These are phyloP conservation scores for Cyprinodon diabolis DNA, from an alignment of 2,797 vertebrate genomes.

Conservation along the genomic window DNA sequence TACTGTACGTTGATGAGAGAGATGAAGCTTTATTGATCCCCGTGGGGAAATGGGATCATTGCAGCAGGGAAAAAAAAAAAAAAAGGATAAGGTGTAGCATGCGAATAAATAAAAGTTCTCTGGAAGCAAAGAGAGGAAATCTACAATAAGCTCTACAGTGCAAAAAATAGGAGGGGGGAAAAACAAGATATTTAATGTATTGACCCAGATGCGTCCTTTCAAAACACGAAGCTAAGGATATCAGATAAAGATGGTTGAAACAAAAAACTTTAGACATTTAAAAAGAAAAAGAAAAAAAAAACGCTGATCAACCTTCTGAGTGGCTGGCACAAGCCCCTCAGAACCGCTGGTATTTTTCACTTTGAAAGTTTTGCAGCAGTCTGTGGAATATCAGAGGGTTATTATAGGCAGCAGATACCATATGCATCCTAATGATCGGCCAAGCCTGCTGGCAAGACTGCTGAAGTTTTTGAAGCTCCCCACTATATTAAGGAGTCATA, in stretches of 20 bases:
- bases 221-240: neutral
- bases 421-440: conserved; percentile 64
- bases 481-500: conserved; percentile 51
- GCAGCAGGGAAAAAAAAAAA: conserved; percentile 28
- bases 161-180: neutral
- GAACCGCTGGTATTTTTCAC: conserved; percentile 54
- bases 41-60: conserved; percentile 62
- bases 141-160: neutral
- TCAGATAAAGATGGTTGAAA: neutral
- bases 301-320: conserved; percentile 24
- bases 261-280: neutral
- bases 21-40: conserved; percentile 67
- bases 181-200: conserved; percentile 5
- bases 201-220: conserved; percentile 9
- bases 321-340: conserved; percentile 48
- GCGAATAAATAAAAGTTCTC: conserved; percentile 50
- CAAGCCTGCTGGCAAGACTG: conserved; percentile 55
- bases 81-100: conserved; percentile 48
- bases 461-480: conserved; percentile 34
- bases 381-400: conserved; percentile 72
- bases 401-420: conserved; percentile 51
- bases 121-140: conserved; percentile 25
- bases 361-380: conserved; percentile 45
- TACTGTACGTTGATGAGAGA: conserved; percentile 39
- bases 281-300: neutral